Conservation (phyloP, 2,888 invertebrate species). For the Agriopis leucophaearia region DNA sequence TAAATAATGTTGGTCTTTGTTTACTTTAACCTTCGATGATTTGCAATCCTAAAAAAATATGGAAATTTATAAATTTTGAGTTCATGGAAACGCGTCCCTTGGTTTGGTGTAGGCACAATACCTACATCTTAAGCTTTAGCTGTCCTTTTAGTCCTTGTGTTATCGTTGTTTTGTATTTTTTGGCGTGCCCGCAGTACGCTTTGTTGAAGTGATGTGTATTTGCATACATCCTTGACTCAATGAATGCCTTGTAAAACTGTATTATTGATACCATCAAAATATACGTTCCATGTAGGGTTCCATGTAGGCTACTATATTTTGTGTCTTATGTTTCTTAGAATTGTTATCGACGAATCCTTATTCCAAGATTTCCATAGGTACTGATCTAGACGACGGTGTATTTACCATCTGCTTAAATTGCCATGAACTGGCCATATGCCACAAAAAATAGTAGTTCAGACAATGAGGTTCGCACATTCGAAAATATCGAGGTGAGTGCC, state of each 20-base stretch:
- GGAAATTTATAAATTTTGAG: constrained; percentile 26
- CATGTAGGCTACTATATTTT: constrained; percentile 1
- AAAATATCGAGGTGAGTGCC: constrained; percentile 80
- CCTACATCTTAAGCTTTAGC: constrained; percentile 38
- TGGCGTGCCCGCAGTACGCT: constrained; percentile 65
- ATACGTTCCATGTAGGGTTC: constrained; percentile 11
- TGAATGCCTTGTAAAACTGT: constrained; percentile 66
- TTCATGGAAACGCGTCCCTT: constrained; percentile 29
- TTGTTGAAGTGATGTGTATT: constrained; percentile 73
- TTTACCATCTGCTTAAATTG: constrained; percentile 66
- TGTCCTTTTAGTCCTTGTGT: constrained; percentile 64
- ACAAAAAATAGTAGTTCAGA: constrained; percentile 76
- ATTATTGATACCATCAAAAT: constrained; percentile 47
- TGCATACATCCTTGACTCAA: constrained; percentile 75
- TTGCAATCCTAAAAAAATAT: constrained; percentile 29
- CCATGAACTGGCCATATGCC: constrained; percentile 74
- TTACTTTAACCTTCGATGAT: constrained; percentile 18
- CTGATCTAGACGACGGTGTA: constrained; percentile 34
- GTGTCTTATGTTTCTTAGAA: constrained; percentile 47
- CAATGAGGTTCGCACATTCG: constrained; percentile 83
- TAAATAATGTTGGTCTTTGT: constrained; percentile 4
- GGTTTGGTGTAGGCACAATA: constrained; percentile 39
- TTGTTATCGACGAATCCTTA: constrained; percentile 31
- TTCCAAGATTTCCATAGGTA: constrained; percentile 34
- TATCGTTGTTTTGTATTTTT: constrained; percentile 62